Conservation (phyloP, 2,113 vertebrate genomes). For the Camelus bactrianus region DNA sequence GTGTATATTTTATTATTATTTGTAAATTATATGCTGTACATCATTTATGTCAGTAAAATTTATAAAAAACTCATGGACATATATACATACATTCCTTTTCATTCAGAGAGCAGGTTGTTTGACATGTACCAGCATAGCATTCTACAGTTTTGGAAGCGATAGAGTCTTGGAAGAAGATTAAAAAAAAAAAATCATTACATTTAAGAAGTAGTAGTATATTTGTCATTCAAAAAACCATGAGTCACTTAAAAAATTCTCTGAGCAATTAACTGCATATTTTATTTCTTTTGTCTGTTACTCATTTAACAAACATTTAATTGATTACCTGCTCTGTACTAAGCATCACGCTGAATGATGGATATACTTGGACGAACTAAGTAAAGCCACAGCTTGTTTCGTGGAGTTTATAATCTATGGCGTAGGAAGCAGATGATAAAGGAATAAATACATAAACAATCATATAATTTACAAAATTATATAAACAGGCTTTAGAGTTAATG, state of each 20-base stretch:
- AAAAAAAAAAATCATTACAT: neutral
- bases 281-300: neutral
- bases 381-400: neutral
- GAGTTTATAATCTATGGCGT: neutral
- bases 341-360: neutral
- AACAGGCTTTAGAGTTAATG: neutral
- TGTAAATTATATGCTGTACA: neutral
- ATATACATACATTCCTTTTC: neutral
- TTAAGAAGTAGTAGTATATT: neutral
- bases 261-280: neutral
- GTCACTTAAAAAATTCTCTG: slow-evolving; percentile 41
- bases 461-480: slow-evolving; percentile 2
- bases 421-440: neutral
- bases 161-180: neutral
- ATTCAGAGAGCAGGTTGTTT: neutral
- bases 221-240: neutral
- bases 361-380: slow-evolving; percentile 31
- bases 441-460: neutral
- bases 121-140: neutral
- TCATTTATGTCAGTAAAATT: neutral
- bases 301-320: slow-evolving; percentile 3
- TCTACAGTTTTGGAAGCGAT: neutral
- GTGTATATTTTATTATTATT: neutral
- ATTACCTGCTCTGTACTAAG: neutral
- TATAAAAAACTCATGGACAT: neutral